These are phyloP conservation scores for Exaiptasia diaphana DNA, from an alignment of 64 coral and sea anemone species.

Conservation along the genomic window DNA sequence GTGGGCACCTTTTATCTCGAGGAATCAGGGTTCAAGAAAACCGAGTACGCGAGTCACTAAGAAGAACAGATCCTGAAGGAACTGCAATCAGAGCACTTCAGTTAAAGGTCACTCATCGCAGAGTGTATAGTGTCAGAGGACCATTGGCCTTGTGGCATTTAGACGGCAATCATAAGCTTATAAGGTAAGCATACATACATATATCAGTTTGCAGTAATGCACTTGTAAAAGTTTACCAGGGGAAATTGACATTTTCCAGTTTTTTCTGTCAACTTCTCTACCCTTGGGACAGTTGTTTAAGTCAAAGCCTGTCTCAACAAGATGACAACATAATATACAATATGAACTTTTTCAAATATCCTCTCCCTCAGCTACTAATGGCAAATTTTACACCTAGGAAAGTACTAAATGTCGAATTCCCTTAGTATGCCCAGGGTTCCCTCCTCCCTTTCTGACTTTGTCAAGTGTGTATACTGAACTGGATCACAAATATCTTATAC, in stretches of 20 bases:
- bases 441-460: no score
- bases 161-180: constrained; percentile 57
- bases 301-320: no score
- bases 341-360: no score
- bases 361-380: no score
- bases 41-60: constrained; percentile 22
- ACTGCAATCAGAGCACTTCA: constrained; percentile 60
- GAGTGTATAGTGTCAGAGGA: constrained; percentile 60
- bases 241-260: neutral
- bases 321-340: no score
- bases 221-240: neutral
- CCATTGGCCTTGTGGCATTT: constrained; percentile 43
- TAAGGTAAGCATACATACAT: constrained; percentile 14
- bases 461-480: no score
- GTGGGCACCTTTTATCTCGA: constrained; percentile 55
- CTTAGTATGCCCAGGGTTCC: no score
- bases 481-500: no score
- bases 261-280: neutral
- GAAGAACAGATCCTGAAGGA: constrained; percentile 65
- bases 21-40: constrained; percentile 48
- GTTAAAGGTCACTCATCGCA: constrained; percentile 41
- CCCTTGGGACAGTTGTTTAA: neutral
- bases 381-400: no score
- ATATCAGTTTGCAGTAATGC: neutral
- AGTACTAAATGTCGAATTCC: no score